Evolutionary conservation across 92 coral and sea anemone species (phyloP).

Genomic region (Paragorgia papillata): DNA sequence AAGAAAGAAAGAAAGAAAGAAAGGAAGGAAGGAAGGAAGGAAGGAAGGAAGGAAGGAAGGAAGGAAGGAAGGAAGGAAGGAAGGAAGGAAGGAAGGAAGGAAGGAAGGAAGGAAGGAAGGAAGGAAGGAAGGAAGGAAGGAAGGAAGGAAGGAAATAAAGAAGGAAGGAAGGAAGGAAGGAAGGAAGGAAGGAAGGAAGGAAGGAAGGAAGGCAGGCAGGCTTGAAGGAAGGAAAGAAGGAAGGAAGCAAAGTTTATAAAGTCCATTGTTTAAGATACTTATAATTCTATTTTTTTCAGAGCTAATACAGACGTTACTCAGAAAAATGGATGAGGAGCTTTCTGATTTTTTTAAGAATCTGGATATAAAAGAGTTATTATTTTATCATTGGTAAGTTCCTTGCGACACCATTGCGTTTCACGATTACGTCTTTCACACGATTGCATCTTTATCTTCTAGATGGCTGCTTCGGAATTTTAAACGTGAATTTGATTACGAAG

Average conservation of each 20-base stretch:
- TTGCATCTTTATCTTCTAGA: no score
- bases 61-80: neutral
- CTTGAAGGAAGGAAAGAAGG: neutral
- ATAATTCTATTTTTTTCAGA: no score
- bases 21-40: neutral
- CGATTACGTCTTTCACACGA: no score
- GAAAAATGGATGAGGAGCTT: no score
- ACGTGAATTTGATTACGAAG: no score
- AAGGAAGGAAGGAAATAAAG: neutral
- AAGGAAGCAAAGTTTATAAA: neutral
- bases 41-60: neutral
- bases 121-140: constrained; percentile 6
- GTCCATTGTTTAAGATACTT: no score
- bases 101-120: neutral
- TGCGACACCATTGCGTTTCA: no score
- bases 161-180: neutral
- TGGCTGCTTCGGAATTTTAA: no score
- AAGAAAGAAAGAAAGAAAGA: neutral
- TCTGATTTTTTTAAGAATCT: no score
- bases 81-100: neutral
- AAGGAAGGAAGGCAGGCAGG: neutral
- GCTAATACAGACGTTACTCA: no score
- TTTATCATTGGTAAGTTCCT: no score
- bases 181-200: neutral
- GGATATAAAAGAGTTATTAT: no score